Conservation (phyloP, 2,888 invertebrate species). For the Drosophila monieri region DNA sequence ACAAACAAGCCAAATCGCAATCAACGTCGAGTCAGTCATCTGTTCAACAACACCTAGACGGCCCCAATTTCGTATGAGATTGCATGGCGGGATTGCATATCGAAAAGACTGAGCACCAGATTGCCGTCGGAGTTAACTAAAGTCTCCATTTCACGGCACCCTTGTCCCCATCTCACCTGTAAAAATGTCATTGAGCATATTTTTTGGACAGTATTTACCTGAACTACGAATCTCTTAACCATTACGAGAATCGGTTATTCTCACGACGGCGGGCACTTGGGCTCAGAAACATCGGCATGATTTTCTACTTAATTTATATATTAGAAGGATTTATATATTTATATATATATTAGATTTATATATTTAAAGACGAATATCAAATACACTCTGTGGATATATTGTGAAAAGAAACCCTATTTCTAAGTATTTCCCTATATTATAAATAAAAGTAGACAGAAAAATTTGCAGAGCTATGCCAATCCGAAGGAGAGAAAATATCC, state of each 20-base stretch:
- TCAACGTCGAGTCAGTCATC: constrained; percentile 19
- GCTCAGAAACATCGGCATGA: constrained; percentile 12
- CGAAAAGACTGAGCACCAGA: constrained; percentile 14
- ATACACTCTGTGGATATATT: constrained; percentile 1
- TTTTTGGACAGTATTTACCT: constrained; percentile 3
- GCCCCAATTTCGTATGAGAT: constrained; percentile 6
- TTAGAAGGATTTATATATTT: too few relatives aligned
- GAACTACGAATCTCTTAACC: constrained; percentile 9
- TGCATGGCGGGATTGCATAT: neutral
- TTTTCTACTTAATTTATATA: constrained; percentile 26
- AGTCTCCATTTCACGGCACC: neutral
- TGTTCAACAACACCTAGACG: constrained; percentile 1
- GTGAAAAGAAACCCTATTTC: neutral
- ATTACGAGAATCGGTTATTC: neutral
- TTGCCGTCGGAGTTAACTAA: constrained; percentile 12
- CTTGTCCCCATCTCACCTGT: constrained; percentile 15
- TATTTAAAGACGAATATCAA: constrained; percentile 14
- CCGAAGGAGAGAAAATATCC: too few relatives aligned
- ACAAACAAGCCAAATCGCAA: constrained; percentile 47
- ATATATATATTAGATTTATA: too few relatives aligned
- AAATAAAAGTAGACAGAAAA: too few relatives aligned
- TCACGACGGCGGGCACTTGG: constrained; percentile 13
- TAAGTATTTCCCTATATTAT: too few relatives aligned
- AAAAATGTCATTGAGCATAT: constrained; percentile 15
- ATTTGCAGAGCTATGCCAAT: too few relatives aligned